Percentiles rank a stretch among this genome's conserved stretches.
phyloP scores from a whole-genome alignment of 2,888 invertebrate species.

The Epirrhoe tristata region DNA sequence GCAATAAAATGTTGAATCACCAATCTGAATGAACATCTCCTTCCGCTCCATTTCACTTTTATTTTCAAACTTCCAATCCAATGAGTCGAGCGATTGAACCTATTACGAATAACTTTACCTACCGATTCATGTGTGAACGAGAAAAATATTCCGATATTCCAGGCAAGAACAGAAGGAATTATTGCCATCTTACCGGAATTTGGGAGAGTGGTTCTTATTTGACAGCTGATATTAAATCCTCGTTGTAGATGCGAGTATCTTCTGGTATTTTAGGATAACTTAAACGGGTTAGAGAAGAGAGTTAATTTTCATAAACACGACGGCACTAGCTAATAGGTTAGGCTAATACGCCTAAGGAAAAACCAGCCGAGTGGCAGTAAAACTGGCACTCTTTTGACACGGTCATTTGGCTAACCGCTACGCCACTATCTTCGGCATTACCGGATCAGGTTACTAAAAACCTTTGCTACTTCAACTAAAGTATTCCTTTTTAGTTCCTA shows the following conservation, averaged over 20 bases:
- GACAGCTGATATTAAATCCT: slow-evolving; percentile 2
- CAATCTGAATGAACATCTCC: slow-evolving; percentile 72
- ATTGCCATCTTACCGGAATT: slow-evolving; percentile 19
- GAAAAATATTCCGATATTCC: slow-evolving; percentile 59
- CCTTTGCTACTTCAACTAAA: neutral
- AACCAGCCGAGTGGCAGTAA: no score
- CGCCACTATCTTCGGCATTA: neutral
- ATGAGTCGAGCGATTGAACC: slow-evolving; percentile 73
- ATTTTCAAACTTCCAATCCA: slow-evolving; percentile 77
- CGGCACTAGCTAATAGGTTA: neutral
- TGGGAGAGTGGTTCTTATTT: slow-evolving; percentile 14
- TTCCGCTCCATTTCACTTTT: slow-evolving; percentile 76
- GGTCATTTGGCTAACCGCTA: neutral
- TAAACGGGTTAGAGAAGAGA: neutral
- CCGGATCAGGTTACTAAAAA: neutral
- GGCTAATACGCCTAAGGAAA: no score
- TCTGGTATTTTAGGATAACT: neutral
- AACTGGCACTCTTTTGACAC: neutral
- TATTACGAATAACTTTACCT: slow-evolving; percentile 73
- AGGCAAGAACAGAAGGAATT: slow-evolving; percentile 36
- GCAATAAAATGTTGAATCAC: slow-evolving; percentile 69
- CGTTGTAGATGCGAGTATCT: neutral
- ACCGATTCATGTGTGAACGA: slow-evolving; percentile 63
- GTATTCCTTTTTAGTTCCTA: neutral
- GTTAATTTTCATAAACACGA: neutral